Base-by-base conservation (phyloP, 2,888 invertebrate species). In the Hedychridium roseum region DNA sequence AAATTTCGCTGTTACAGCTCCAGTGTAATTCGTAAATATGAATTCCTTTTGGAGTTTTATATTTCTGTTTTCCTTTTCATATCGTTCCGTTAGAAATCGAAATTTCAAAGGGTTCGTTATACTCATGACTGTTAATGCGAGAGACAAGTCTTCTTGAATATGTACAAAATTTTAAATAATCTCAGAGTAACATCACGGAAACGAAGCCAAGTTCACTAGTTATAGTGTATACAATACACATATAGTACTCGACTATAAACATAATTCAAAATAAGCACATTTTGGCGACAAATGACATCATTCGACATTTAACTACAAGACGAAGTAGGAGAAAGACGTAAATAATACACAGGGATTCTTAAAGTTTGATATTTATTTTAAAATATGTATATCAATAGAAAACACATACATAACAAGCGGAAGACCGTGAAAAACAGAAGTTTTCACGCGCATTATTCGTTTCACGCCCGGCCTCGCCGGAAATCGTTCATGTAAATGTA, bases 301-400 rank as follows among this genome's bases (percentile, higher is more conserved):
- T n/a, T n/a, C n/a, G n/a, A n/a, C n/a, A n/a, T n/a, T n/a, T n/a
- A n/a, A n/a, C n/a, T n/a, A n/a, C n/a, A n/a, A n/a, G n/a, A n/a
- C n/a, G n/a, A n/a, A n/a, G n/a, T n/a, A 31, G 12, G 12, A 14
- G 6, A 12, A 12, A 9, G 23, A 23, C 9, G 9, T 9, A 9
- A 9, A 23, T 6, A 6, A 23, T 23, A 18, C n/a, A 31, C 41
- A n/a, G 21, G 12, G 17, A 7, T 15, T 18, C 26, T 50, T 50
- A 36, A 38, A 52, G 57, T 57, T 50, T 54, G 56, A 62, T 65
- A 60, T 76, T 76, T 76, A 75, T 74, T 76, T 73, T 63, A 75
- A 75, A 75, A 73, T 76, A 71, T 68, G 71, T 71, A 68, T 71
- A 75, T 71, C 66, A 68, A 74, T 75, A 76, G 64, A 77, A 76